phyloP scores from a whole-genome alignment of 2,888 invertebrate species.

The Conus canariensis region DNA sequence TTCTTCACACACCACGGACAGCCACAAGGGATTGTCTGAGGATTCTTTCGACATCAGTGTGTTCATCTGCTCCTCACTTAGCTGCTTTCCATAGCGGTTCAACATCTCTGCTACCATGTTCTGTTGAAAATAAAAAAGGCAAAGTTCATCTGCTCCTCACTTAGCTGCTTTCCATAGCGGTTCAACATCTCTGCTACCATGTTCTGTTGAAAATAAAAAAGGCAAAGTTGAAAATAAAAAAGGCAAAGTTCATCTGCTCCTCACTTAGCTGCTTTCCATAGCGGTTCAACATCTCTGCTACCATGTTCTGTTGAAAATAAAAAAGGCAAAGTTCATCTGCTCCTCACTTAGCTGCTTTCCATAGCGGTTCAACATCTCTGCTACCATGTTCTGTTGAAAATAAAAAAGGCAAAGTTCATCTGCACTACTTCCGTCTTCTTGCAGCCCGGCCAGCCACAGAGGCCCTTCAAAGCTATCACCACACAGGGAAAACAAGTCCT shows the following conservation, averaged over 20 bases:
- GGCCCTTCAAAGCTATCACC: too few species aligned
- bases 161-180: slow-evolving; percentile 65
- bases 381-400: slow-evolving; percentile 67
- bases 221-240: too few species aligned
- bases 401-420: not conserved
- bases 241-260: slow-evolving; percentile 68
- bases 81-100: slow-evolving; percentile 61
- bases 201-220: slow-evolving; percentile 55
- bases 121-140: slow-evolving; percentile 51
- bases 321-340: slow-evolving; percentile 61
- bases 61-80: slow-evolving; percentile 69
- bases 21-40: slow-evolving; percentile 77
- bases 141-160: slow-evolving; percentile 65
- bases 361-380: slow-evolving; percentile 68
- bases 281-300: slow-evolving; percentile 67
- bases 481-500: not conserved
- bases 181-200: slow-evolving; percentile 71
- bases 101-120: slow-evolving; percentile 71
- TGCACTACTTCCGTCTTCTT: too few species aligned
- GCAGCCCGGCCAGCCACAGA: too few species aligned
- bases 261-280: slow-evolving; percentile 65
- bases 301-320: slow-evolving; percentile 64
- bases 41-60: slow-evolving; percentile 70
- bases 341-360: slow-evolving; percentile 62
- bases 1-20: slow-evolving; percentile 77